phyloP scores from a whole-genome alignment of 2,113 vertebrate species.

The Mesoclemmys tuberculata region DNA sequence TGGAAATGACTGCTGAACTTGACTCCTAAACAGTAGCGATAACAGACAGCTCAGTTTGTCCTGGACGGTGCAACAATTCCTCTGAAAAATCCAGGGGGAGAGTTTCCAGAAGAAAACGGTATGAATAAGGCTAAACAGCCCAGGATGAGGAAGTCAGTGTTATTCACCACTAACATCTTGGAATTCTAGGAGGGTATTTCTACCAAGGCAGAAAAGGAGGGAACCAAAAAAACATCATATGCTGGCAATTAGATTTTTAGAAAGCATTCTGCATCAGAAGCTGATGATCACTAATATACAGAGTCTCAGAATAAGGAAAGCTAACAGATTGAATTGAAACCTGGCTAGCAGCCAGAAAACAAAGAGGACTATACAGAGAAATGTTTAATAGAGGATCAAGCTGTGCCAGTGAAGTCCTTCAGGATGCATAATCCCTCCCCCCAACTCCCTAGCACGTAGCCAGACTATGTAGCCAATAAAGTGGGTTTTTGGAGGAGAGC shows the following conservation, averaged over 20 bases:
- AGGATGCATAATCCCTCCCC: neutral
- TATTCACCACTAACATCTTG: neutral
- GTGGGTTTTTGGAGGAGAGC: neutral
- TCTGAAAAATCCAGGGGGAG: neutral
- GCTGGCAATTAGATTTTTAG: neutral
- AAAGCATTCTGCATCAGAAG: neutral
- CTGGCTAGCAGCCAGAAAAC: neutral
- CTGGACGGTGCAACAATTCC: neutral
- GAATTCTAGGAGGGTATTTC: neutral
- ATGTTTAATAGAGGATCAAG: neutral
- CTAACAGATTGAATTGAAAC: neutral
- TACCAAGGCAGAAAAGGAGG: neutral
- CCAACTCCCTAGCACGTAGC: neutral
- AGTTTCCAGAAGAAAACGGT: neutral
- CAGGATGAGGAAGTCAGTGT: neutral
- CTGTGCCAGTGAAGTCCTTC: neutral
- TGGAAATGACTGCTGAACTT: neutral
- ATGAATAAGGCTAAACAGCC: neutral
- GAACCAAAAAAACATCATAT: neutral
- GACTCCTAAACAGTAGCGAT: neutral
- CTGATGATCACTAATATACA: neutral
- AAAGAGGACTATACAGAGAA: neutral
- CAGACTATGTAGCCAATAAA: neutral
- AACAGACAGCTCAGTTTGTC: neutral
- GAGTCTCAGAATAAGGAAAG: neutral